Evolutionary conservation across 1,140 invertebrate species (phyloP).

Genomic region (Drosophila saltans): DNA sequence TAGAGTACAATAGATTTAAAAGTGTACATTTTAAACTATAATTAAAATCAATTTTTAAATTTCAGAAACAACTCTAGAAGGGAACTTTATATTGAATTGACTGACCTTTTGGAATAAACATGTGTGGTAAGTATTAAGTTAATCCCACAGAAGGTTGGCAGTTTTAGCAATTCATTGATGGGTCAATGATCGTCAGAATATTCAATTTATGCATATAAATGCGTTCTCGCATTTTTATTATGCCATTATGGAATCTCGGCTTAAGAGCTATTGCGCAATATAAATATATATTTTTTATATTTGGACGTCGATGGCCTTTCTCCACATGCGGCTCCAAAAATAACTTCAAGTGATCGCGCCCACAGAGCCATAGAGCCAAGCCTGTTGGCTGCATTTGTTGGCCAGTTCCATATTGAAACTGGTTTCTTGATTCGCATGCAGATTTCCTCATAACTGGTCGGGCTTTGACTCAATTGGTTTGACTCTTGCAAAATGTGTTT

Average conservation of each 20-base stretch:
- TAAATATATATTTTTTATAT: neutral
- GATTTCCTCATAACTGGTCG: conserved; percentile 63
- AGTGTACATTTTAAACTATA: no score
- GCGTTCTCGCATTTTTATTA: conserved; percentile 6
- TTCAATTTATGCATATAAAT: neutral
- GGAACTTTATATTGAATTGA: neutral
- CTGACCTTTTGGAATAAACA: conserved; percentile 3
- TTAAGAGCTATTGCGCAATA: conserved; percentile 10
- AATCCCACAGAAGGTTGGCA: neutral
- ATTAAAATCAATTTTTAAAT: neutral
- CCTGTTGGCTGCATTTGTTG: conserved; percentile 28
- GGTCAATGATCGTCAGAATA: neutral
- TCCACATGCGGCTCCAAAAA: conserved; percentile 34
- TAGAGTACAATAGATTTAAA: no score
- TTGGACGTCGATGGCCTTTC: conserved; percentile 42
- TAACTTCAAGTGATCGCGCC: conserved; percentile 42
- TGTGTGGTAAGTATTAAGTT: conserved; percentile 46
- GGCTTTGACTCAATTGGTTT: conserved; percentile 39
- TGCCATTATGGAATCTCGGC: neutral
- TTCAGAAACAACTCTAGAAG: neutral
- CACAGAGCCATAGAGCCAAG: conserved; percentile 31
- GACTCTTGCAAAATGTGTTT: conserved; percentile 49
- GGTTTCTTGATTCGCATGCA: conserved; percentile 54
- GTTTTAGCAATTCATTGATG: neutral
- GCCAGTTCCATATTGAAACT: conserved; percentile 46